Base-by-base conservation (phyloP, 2,797 vertebrate genomes). In the Micropoecilia bifurca region DNA sequence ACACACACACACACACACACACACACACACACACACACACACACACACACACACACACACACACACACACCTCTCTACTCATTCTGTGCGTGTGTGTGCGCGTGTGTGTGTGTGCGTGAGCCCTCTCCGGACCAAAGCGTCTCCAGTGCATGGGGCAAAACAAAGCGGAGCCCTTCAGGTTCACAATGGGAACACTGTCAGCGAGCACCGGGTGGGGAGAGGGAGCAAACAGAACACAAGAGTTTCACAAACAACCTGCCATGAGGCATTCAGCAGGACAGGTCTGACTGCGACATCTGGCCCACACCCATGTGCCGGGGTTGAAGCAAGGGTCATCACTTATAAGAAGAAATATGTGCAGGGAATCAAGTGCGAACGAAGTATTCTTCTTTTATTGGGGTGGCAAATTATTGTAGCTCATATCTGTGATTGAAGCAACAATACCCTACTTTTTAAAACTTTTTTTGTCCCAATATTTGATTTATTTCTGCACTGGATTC, bases 191-290 rank as follows among this genome's bases (percentile, higher is more conserved):
- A 78, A 85, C 88, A 76, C 87, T 90, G 93, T 92, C 91, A 91
- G 85, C 78, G 75, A 90, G 91, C 89, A 80, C 80, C 78, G 83
- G 86, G 90, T 87, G 85, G 88, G 88, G 83, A 92, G 85, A 69
- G 85, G 90, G 88, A 89, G 92, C 93, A 95, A 95, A 95, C 93
- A 94, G 78, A 84, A 86, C 92, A 85, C 87, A 87, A 90, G 91
- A 89, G 91, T 89, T 95, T 91, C 92, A 93, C 94, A 95, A 95
- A 95, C 94, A 96, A 94, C 87, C 91, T 95, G 92, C 94, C 94
- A 93, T 75, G 87, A 93, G 89, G 91, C 87, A 93, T 96, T 95
- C 91, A 93, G 87, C 76, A 78, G 91, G 93, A 95, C 94, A 94
- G 90, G 92, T 92, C 85, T 77, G 89, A 92, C 90, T 81, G 85